These are phyloP conservation scores for Leucopsar rothschildi DNA, from an alignment of 2,113 vertebrate species.

Conservation along the genomic window DNA sequence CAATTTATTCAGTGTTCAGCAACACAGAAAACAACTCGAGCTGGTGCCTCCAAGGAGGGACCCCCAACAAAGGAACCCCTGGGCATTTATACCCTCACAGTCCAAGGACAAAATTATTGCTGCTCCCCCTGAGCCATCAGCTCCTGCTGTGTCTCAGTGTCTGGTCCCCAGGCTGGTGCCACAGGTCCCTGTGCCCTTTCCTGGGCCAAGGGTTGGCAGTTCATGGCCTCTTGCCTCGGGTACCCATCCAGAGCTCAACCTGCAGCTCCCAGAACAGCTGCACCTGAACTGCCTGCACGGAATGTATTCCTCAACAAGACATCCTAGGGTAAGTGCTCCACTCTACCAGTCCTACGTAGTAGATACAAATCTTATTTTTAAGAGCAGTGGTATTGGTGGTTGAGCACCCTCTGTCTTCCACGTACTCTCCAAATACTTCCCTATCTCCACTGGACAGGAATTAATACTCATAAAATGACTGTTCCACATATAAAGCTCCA, in stretches of 20 bases:
- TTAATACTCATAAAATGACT: background rate
- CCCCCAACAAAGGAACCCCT: background rate
- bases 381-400: background rate
- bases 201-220: background rate
- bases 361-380: background rate
- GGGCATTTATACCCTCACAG: too few species aligned
- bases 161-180: too few species aligned
- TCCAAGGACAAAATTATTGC: accelerated
- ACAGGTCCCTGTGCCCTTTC: background rate
- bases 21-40: background rate
- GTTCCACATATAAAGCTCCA: background rate
- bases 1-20: background rate
- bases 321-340: accelerated
- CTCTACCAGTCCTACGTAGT: background rate
- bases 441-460: background rate
- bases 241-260: background rate
- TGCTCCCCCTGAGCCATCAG: background rate
- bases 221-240: background rate
- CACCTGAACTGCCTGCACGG: too few species aligned
- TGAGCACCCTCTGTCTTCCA: background rate
- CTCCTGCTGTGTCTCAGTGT: background rate
- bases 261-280: background rate
- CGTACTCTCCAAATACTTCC: background rate
- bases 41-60: too few species aligned
- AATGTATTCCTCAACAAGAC: background rate